phyloP scores from a whole-genome alignment of 2,113 vertebrate genomes.

The Orcinus orca region DNA sequence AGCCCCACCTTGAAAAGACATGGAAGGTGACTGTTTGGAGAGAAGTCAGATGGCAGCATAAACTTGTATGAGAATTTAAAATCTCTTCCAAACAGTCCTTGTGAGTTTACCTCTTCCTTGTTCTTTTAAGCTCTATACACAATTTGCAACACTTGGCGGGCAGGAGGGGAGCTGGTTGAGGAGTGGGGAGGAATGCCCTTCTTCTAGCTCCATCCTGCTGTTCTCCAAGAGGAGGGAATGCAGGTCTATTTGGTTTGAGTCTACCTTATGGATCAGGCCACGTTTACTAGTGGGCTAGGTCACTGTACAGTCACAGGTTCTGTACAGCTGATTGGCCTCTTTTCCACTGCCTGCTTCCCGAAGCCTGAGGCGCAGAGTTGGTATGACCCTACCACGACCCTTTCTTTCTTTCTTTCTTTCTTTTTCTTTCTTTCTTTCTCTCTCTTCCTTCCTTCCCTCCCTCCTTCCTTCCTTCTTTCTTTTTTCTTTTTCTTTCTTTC shows the following conservation, averaged over 20 bases:
- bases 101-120: background rate
- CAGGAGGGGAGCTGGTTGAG: background rate
- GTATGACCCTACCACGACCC: rapidly evolving
- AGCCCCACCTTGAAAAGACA: background rate
- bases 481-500: no score
- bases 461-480: no score
- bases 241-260: background rate
- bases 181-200: background rate
- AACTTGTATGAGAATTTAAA: background rate
- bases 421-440: no score
- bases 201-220: background rate
- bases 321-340: background rate
- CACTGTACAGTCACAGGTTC: rapidly evolving
- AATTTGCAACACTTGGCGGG: background rate
- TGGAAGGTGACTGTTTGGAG: background rate
- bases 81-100: background rate
- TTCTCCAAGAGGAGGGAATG: background rate
- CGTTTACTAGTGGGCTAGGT: background rate
- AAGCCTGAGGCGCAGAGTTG: background rate
- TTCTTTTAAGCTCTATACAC: background rate
- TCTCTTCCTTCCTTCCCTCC: no score
- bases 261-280: background rate
- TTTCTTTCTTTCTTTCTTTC: no score
- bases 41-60: background rate
- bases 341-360: background rate